phyloP scores from a whole-genome alignment of 2,888 invertebrate genomes.

The Pachliopta kotzebuea region DNA sequence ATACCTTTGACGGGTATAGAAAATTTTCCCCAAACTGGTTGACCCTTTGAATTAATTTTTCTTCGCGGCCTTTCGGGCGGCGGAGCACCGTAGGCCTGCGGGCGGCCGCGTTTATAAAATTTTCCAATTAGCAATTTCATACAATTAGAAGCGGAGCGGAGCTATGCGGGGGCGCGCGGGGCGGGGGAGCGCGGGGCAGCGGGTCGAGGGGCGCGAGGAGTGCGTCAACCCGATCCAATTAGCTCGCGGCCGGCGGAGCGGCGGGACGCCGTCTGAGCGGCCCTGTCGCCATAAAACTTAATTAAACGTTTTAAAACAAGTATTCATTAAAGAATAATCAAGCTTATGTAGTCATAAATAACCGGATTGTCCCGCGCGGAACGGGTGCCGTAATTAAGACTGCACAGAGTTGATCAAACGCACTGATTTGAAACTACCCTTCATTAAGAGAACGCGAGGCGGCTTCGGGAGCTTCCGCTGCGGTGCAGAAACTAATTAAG shows the following conservation, averaged over 20 bases:
- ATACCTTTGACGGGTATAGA: slow-evolving; percentile 34
- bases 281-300: slow-evolving; percentile 81
- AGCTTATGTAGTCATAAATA: slow-evolving; percentile 82
- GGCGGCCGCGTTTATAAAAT: slow-evolving; percentile 78
- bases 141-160: slow-evolving; percentile 72
- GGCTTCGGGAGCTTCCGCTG: slow-evolving; percentile 70
- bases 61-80: slow-evolving; percentile 48
- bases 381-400: slow-evolving; percentile 80
- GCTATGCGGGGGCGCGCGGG: slow-evolving; percentile 39
- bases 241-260: slow-evolving; percentile 77
- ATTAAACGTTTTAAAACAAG: slow-evolving; percentile 82
- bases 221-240: slow-evolving; percentile 80
- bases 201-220: slow-evolving; percentile 50
- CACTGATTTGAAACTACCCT: slow-evolving; percentile 81
- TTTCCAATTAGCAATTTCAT: slow-evolving; percentile 81
- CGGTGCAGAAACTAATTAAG: slow-evolving; percentile 81
- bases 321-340: slow-evolving; percentile 82
- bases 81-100: slow-evolving; percentile 60
- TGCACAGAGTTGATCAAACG: slow-evolving; percentile 81
- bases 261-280: slow-evolving; percentile 70
- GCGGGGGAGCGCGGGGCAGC: neutral
- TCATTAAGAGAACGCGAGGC: slow-evolving; percentile 76
- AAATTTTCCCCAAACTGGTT: slow-evolving; percentile 38
- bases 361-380: slow-evolving; percentile 80
- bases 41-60: slow-evolving; percentile 52